Evolutionary conservation across 2,888 invertebrate genomes (phyloP), one percentile per base, ranked within the genome.

Genomic region (Megalurothrips usitatus): DNA sequence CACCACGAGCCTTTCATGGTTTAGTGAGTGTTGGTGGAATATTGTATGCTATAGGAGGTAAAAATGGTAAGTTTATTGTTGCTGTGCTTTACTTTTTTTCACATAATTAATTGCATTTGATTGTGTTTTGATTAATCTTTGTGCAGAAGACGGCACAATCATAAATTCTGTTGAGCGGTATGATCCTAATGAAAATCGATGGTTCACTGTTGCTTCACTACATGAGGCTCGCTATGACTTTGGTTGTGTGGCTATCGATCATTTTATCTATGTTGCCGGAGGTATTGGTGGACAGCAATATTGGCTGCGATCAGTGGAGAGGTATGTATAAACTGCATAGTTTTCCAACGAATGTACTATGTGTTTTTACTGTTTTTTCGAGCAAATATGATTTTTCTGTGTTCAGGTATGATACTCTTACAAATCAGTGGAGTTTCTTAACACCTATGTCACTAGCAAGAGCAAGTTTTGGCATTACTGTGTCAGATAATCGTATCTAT

Each of bases 231-330:
- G 68, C 12, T 75, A 75, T 23, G 68, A 75, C 68, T 75, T 75
- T 75, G 68, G 68, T 9, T 75, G 68, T 75, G 68, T 75, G 0
- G 68, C 68, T 75, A 26, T 75, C 0, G 68, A 26, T 26, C 23
- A 75, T 10, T 75, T 26, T 75, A 75, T 75, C 12, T 75, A 75
- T 75, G 68, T 75, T 26, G 68, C 26, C 23, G 68, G 68, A 1
- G 68, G 68, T 26, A 75, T 75, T 26, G 68, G 68, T 75, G 68
- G 68, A 26, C 23, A 75, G 23, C 68, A 75, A 26, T 26, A 75
- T 75, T 75, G 68, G 68, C 12, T 75, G 26, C n/a, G 68, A 26
- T 75, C 68, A 23, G 68, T 75, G 9, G 68, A 75, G 68, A 75
- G 68, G 68, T 75, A 43, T 43, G 34, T 43, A 4, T 43, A 75